A percentile compares a stretch with the other conserved stretches of the same genome.
These are phyloP conservation scores for Helicoverpa armigera DNA, from an alignment of 1,140 invertebrate species.

Conservation along the genomic window DNA sequence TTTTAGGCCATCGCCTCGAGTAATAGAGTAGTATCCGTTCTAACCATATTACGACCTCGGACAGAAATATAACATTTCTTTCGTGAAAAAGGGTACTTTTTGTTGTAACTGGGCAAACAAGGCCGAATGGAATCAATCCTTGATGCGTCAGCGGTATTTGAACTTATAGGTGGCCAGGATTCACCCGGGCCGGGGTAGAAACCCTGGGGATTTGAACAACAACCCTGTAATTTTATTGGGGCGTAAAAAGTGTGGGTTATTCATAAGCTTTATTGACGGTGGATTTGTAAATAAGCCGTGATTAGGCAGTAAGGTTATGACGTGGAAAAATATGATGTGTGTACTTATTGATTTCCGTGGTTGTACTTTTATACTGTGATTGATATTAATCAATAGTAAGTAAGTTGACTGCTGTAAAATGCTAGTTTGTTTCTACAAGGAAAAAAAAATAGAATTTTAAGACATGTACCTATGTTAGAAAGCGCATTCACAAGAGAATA, in stretches of 20 bases:
- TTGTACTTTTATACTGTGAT: no score
- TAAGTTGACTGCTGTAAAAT: not conserved
- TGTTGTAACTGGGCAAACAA: constrained; percentile 28
- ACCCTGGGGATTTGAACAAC: no score
- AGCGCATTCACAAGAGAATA: no score
- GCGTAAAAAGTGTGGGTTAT: constrained; percentile 29
- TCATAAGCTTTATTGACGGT: constrained; percentile 30
- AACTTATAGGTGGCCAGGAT: constrained; percentile 28
- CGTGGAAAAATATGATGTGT: no score
- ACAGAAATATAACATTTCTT: constrained; percentile 16
- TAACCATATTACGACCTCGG: constrained; percentile 14
- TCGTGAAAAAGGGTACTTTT: constrained; percentile 7
- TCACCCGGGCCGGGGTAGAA: not conserved
- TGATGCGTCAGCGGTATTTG: constrained; percentile 29
- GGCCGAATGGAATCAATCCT: constrained; percentile 36
- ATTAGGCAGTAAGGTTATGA: not conserved
- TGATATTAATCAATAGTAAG: no score
- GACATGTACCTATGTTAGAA: no score
- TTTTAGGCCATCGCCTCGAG: not conserved
- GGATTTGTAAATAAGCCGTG: constrained; percentile 18
- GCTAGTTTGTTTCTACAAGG: not conserved
- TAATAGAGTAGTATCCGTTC: constrained; percentile 20
- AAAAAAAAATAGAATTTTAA: not conserved
- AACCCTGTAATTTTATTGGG: constrained; percentile 28
- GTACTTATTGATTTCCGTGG: no score